phyloP scores from a whole-genome alignment of 2,888 invertebrate genomes.

The Zaprionus lineosus region DNA sequence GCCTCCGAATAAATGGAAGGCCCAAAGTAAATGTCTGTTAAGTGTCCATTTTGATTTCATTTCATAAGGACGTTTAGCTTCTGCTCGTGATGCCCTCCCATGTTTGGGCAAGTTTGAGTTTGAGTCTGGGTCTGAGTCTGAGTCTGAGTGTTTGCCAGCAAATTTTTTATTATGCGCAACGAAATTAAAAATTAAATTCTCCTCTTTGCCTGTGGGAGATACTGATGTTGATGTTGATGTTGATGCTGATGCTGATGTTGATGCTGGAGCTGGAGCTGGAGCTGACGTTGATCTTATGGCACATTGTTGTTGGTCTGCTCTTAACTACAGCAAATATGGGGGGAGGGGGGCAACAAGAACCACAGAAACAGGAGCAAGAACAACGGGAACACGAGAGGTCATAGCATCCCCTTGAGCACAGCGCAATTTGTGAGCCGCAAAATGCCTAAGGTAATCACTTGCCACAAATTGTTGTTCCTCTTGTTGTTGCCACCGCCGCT shows the following conservation, averaged over 20 bases:
- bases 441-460: slow-evolving; percentile 69
- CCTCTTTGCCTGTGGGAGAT: slow-evolving; percentile 45
- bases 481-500: slow-evolving; percentile 5
- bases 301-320: slow-evolving; percentile 15
- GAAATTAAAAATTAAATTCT: slow-evolving; percentile 74
- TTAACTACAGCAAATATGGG: slow-evolving; percentile 53
- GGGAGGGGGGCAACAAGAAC: slow-evolving; percentile 26
- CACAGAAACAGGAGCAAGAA: slow-evolving; percentile 7
- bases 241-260: slow-evolving; percentile 43
- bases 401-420: slow-evolving; percentile 59
- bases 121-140: slow-evolving; percentile 7
- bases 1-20: too few species aligned
- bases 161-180: slow-evolving; percentile 69
- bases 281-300: slow-evolving; percentile 54
- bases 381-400: slow-evolving; percentile 9
- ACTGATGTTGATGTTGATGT: slow-evolving; percentile 45
- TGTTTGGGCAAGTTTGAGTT: background rate
- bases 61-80: too few species aligned
- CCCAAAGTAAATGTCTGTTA: too few species aligned
- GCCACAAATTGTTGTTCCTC: slow-evolving; percentile 59
- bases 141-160: too few species aligned
- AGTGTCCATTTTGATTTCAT: too few species aligned
- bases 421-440: slow-evolving; percentile 74
- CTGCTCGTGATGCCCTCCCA: too few species aligned
- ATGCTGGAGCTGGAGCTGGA: slow-evolving; percentile 42